Evolutionary conservation across 2,888 invertebrate species (phyloP).

Genomic region (Pollenia angustigena): DNA sequence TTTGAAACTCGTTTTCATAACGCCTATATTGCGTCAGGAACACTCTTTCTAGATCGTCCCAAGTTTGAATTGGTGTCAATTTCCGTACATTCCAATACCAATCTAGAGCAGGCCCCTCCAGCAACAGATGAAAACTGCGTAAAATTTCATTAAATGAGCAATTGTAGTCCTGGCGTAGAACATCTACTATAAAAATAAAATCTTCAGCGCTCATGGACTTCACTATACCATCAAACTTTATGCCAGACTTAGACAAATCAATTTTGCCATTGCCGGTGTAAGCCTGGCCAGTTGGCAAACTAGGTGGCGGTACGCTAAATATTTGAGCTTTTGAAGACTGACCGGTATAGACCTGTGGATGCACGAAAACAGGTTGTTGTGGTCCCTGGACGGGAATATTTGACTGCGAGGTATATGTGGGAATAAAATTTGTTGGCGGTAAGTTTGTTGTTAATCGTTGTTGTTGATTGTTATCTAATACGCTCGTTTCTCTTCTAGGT

Average conservation of each 20-base stretch:
- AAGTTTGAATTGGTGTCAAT: not conserved
- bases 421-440: no score
- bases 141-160: not conserved
- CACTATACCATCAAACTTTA: not conserved
- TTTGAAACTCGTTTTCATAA: not conserved
- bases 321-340: not conserved
- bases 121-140: not conserved
- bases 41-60: not conserved
- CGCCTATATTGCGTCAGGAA: not conserved
- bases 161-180: not conserved
- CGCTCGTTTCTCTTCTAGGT: no score
- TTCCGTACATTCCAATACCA: not conserved
- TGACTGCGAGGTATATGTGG: no score
- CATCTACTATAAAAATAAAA: not conserved
- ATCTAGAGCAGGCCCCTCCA: not conserved
- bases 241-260: not conserved
- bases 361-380: no score
- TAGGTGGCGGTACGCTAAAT: not conserved
- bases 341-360: no score
- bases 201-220: not conserved
- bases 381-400: no score
- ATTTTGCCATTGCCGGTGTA: not conserved
- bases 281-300: not conserved
- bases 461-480: no score
- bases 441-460: no score